phyloP scores from a whole-genome alignment of 2,113 vertebrate species.

The Poeciliopsis turrubarensis region DNA sequence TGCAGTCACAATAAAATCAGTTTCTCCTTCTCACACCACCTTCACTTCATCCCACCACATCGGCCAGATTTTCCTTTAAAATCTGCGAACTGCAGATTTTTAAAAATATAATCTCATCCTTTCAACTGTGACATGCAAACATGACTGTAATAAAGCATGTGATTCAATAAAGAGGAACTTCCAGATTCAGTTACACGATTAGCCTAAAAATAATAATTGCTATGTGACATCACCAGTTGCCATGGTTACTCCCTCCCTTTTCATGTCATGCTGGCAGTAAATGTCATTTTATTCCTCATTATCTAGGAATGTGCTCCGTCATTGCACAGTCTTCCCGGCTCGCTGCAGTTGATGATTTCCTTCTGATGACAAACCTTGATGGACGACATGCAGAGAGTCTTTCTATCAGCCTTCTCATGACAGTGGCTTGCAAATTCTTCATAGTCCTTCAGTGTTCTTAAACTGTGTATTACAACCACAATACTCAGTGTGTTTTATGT shows the following conservation, averaged over 20 bases:
- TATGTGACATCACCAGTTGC: neutral
- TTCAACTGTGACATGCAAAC: too few relatives aligned
- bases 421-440: too few relatives aligned
- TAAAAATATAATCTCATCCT: too few relatives aligned
- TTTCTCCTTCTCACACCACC: too few relatives aligned
- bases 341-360: neutral
- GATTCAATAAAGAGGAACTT: neutral
- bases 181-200: neutral
- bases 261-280: neutral
- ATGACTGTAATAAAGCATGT: neutral
- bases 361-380: neutral
- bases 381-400: neutral
- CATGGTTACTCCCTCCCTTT: neutral
- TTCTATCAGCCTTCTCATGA: neutral
- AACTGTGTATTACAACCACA: too few relatives aligned
- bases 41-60: too few relatives aligned
- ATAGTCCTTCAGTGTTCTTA: too few relatives aligned
- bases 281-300: neutral
- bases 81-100: too few relatives aligned
- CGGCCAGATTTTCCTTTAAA: too few relatives aligned
- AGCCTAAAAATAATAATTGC: neutral
- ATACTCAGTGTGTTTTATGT: too few relatives aligned
- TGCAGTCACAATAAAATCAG: too few relatives aligned
- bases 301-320: neutral
- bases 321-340: neutral